These are phyloP conservation scores for Sesamia inferens DNA, from an alignment of 2,888 invertebrate species.

Conservation along the genomic window DNA sequence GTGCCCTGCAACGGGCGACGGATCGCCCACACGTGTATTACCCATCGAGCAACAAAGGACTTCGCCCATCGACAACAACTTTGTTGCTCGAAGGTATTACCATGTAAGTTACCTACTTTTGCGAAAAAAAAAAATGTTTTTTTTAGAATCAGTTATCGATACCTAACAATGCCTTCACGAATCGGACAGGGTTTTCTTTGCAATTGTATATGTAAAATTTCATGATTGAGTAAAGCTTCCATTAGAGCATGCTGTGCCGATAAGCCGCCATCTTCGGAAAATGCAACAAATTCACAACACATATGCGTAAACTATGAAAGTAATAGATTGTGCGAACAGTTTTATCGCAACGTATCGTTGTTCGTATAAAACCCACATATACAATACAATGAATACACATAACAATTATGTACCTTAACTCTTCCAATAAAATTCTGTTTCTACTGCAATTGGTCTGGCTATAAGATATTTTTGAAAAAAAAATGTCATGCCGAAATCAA, in stretches of 20 bases:
- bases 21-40: too few species aligned
- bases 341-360: conserved; percentile 11
- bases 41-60: too few species aligned
- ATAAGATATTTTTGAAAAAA: background rate
- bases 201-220: conserved; percentile 11
- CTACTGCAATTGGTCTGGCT: background rate
- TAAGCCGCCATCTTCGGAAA: conserved; percentile 38
- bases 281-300: conserved; percentile 28
- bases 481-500: background rate
- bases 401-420: background rate
- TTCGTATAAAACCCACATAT: background rate
- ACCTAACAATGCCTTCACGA: too few species aligned
- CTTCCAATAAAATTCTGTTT: background rate
- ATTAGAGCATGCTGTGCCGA: conserved; percentile 32
- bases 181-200: too few species aligned
- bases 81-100: too few species aligned
- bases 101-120: too few species aligned
- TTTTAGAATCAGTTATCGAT: too few species aligned
- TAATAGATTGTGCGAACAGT: conserved; percentile 23
- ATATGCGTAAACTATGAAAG: conserved; percentile 11
- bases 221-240: conserved; percentile 25
- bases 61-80: too few species aligned
- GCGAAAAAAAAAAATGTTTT: too few species aligned
- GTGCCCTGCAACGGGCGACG: too few species aligned
- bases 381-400: background rate